Base-by-base conservation (phyloP, 30 jellyfish, hydroid and myxozoan species). In the Aurelia coerulea region DNA sequence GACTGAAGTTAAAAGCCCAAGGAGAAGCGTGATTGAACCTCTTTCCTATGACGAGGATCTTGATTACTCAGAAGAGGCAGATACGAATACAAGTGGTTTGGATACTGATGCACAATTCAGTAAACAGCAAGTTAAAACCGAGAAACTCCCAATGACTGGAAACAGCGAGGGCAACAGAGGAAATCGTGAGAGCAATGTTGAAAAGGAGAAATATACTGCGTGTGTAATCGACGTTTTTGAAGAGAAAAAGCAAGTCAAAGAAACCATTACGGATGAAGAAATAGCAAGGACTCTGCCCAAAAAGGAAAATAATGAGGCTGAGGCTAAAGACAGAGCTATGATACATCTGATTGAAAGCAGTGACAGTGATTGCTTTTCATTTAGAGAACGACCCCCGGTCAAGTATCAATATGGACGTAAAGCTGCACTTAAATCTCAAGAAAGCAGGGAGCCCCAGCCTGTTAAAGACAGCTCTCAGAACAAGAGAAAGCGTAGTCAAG, bases 11-110 rank as follows among this genome's bases (percentile, higher is more conserved):
- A 15, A 53, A 23, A 58, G 14, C 74, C 68, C 34, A 65, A 34
- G 42, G 52, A 63, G 12, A 78, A 49, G 88, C 49, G 74, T 63
- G 29, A 15, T 63, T 64, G 79, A 78, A 51, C 88, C 88, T 7
- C 64, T 78, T 19, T 78, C 88, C 29, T 35, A 63, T 78, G 68
- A 39, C 15, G 78, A 59, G 35, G 88, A 78, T 39, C 79, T 62
- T 64, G 88, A 78, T 37, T 63, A 78, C 58, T 78, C 88, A 2
- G 78, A 76, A 34, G 75, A 62, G 35, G 63, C 66, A 72, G 65
- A 19, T 14, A 72, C 23, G 78, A 59, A 67, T 35, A 9, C 50
- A 4, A 67, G 54, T 15, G 11, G 18, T n/a, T 19, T 14, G 46
- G 78, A 23, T 10, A 14, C 35, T 15, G 4, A 15, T 19, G 13